A percentile compares a stretch with the other conserved stretches of the same genome.
Conservation (phyloP, 1,140 invertebrate genomes). For the Pseudobourletiella spinata region DNA sequence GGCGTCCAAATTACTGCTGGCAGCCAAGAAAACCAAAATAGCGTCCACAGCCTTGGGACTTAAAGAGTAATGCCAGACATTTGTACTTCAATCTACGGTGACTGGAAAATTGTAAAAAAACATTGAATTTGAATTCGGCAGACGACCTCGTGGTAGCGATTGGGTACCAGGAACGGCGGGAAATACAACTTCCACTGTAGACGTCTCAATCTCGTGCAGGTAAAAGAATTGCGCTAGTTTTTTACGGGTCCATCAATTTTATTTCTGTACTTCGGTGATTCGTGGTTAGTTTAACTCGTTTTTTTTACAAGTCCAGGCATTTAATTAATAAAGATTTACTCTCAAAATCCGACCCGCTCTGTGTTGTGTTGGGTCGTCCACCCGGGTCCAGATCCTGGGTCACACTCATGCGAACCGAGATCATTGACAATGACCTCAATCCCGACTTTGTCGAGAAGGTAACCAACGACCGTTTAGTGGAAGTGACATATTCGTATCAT, state of each 20-base stretch:
- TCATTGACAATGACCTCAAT: constrained; percentile 49
- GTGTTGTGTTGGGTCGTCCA: constrained; percentile 46
- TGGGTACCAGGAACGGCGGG: background rate
- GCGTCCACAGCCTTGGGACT: too few relatives aligned
- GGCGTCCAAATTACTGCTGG: too few relatives aligned
- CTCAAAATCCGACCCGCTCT: constrained; percentile 49
- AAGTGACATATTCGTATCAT: constrained; percentile 15
- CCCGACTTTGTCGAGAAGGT: constrained; percentile 50
- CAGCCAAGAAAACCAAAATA: too few relatives aligned
- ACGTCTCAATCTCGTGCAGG: background rate
- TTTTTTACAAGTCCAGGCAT: background rate
- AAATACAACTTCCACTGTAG: constrained; percentile 5
- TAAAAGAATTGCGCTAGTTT: background rate
- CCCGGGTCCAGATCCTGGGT: constrained; percentile 44
- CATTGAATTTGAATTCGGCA: too few relatives aligned
- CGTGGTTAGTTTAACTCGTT: background rate
- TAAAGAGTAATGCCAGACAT: too few relatives aligned
- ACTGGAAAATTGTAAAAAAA: too few relatives aligned
- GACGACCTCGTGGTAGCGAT: too few relatives aligned
- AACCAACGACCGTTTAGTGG: background rate
- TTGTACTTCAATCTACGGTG: too few relatives aligned
- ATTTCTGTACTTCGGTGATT: background rate
- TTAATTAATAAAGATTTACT: background rate
- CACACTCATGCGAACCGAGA: constrained; percentile 51
- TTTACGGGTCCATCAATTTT: background rate